phyloP scores from a whole-genome alignment of 2,888 invertebrate species.

The Amblyjoppa fuscipennis region DNA sequence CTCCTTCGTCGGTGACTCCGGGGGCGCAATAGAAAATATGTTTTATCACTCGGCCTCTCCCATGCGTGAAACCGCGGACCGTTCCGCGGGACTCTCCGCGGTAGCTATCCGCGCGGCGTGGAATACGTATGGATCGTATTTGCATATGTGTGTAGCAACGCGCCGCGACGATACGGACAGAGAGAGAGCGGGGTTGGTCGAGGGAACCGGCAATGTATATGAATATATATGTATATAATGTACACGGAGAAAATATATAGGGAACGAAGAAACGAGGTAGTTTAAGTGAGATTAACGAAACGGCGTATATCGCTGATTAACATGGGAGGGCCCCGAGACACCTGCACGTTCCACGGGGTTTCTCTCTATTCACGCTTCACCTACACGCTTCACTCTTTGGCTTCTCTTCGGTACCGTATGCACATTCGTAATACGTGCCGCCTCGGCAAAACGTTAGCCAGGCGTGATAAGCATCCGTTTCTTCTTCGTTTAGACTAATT shows the following conservation, averaged over 20 bases:
- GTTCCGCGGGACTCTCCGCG: slow-evolving; percentile 39
- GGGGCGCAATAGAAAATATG: slow-evolving; percentile 71
- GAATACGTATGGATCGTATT: slow-evolving; percentile 75
- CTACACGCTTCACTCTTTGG: slow-evolving; percentile 52
- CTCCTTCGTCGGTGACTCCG: slow-evolving; percentile 21
- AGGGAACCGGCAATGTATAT: slow-evolving; percentile 35
- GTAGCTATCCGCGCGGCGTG: slow-evolving; percentile 67
- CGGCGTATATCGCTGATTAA: slow-evolving; percentile 77
- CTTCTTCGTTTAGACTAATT: slow-evolving; percentile 66
- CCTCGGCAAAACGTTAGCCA: slow-evolving; percentile 48
- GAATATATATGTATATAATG: neutral
- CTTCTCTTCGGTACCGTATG: slow-evolving; percentile 23
- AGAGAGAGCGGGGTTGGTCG: slow-evolving; percentile 54
- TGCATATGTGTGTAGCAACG: slow-evolving; percentile 69
- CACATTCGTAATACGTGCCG: slow-evolving; percentile 40
- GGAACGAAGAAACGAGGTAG: slow-evolving; percentile 70
- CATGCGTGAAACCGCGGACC: slow-evolving; percentile 76
- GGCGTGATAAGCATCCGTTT: slow-evolving; percentile 63
- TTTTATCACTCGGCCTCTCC: slow-evolving; percentile 75
- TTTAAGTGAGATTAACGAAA: slow-evolving; percentile 71
- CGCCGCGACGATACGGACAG: slow-evolving; percentile 61
- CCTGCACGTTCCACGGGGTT: slow-evolving; percentile 77
- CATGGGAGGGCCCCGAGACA: slow-evolving; percentile 81
- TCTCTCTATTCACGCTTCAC: slow-evolving; percentile 64
- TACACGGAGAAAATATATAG: slow-evolving; percentile 34